Evolutionary conservation across 2,888 invertebrate genomes (phyloP), one percentile per base, ranked within the genome.

Genomic region (Dicyrtoma fusca): DNA sequence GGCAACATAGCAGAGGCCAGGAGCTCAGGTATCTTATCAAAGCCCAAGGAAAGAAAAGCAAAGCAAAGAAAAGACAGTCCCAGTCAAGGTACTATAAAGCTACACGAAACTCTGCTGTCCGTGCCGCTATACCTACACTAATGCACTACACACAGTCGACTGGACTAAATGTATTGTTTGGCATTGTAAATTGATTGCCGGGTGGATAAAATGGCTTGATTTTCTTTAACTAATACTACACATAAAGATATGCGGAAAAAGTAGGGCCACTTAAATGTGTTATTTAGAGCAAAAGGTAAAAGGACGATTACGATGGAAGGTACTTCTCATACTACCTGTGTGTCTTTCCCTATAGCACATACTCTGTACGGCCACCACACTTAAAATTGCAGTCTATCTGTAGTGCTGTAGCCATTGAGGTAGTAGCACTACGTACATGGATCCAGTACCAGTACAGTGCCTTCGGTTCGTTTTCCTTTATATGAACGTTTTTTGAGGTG

Each of bases 271-370:
- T 59, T 59, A 59, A 59, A 23, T 23, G 25, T 59, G 59, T 59
- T 59, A 26, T 59, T 59, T 59, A 59, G 59, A 59, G 59, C 26
- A 59, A 59, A 59, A 59, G 59, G 59, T 59, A 59, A 59, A 59
- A 59, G 59, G 59, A 59, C 25, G 23, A 23, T n/a, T 25, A 59
- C 25, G 34, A 34, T 8, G 34, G 34, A 34, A 34, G 34, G 34
- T 34, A 3, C 34, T 34, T n/a, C n/a, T n/a, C n/a, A n/a, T n/a
- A n/a, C n/a, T n/a, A n/a, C n/a, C 34, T 34, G 34, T 34, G 34
- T 34, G 34, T 34, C 34, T 34, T 34, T 34, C 34, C 34, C 34
- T 34, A 34, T 34, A 3, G 4, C 34, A 34, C 34, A 34, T 3
- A 34, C 4, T 34, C 34, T 34, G 34, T 34, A 34, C 8, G 8